phyloP scores from a whole-genome alignment of 2,113 vertebrate species.

The Microtus montanus region DNA sequence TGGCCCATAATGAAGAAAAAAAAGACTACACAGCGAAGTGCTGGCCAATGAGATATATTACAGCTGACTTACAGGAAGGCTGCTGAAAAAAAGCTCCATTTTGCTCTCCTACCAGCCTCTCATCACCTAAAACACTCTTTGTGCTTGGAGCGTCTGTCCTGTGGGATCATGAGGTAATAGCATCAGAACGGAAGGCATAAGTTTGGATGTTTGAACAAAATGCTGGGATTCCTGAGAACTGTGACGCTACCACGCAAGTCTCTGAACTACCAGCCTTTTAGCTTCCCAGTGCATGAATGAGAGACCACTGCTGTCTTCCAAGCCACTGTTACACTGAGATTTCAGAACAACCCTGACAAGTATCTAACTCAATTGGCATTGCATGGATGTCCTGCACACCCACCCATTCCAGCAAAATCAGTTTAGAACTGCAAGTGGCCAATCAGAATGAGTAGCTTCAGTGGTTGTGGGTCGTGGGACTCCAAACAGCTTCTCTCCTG shows the following conservation, averaged over 20 bases:
- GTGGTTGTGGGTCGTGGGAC: not conserved
- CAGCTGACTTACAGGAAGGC: not conserved
- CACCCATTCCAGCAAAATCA: not conserved
- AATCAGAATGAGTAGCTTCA: not conserved
- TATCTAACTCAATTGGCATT: not conserved
- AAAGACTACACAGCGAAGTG: not conserved
- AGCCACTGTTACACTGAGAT: not conserved
- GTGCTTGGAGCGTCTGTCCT: not conserved
- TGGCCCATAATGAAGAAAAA: not conserved
- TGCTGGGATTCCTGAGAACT: not conserved
- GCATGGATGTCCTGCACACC: not conserved
- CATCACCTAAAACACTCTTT: not conserved
- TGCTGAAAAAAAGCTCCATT: not conserved
- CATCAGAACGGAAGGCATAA: not conserved
- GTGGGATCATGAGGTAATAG: not conserved
- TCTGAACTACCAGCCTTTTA: not conserved
- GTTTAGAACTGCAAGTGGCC: not conserved
- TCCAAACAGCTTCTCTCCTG: not conserved
- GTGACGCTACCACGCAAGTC: not conserved
- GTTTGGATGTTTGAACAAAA: not conserved
- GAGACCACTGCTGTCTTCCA: not conserved
- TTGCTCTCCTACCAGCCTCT: not conserved
- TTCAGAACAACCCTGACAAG: conserved; percentile 3
- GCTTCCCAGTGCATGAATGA: not conserved
- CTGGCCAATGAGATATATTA: not conserved